These are phyloP conservation scores for Sus cebifrons DNA, from an alignment of 2,797 vertebrate genomes.

Conservation along the genomic window DNA sequence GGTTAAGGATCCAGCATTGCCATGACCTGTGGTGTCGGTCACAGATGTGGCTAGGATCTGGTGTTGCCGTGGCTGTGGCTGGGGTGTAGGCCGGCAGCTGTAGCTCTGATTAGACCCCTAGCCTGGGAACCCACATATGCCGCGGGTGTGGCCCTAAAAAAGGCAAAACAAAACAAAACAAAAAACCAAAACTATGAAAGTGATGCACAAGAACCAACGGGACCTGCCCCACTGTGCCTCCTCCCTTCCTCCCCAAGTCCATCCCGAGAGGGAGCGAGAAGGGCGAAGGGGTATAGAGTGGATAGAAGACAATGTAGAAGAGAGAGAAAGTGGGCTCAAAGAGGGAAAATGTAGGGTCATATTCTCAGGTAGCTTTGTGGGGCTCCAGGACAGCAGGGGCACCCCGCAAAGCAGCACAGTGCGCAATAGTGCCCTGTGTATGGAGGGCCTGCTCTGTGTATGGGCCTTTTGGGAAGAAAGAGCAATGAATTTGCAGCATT, in stretches of 20 bases:
- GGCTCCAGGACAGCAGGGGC: not conserved
- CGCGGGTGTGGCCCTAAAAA: no score
- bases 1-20: no score
- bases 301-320: not conserved
- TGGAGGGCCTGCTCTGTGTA: not conserved
- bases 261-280: not conserved
- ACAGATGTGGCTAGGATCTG: no score
- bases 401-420: not conserved
- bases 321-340: not conserved
- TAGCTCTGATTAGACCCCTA: no score
- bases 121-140: no score
- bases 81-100: no score
- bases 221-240: accelerated
- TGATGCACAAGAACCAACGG: not conserved
- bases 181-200: no score
- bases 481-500: no score
- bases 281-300: not conserved
- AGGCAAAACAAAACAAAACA: no score
- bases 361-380: not conserved
- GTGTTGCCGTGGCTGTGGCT: no score
- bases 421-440: accelerated
- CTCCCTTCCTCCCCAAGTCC: not conserved
- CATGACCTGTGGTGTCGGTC: no score
- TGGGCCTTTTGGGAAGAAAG: not conserved
- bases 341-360: not conserved